Conservation (phyloP, 2,113 vertebrate genomes). For the Nesoenas mayeri region DNA sequence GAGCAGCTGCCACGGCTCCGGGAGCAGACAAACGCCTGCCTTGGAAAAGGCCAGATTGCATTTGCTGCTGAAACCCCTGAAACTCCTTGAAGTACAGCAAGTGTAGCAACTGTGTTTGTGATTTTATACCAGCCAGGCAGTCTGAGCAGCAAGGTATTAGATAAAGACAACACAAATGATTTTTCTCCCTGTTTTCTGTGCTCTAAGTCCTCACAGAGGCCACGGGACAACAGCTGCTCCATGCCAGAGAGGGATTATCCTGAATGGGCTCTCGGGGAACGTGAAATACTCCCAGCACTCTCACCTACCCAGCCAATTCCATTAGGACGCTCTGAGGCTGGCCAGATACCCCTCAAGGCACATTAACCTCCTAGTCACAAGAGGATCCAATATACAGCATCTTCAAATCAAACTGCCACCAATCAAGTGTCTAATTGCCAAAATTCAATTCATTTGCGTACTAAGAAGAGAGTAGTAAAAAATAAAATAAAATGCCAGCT, state of each 20-base stretch:
- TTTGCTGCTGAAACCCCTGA: neutral
- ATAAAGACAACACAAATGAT: neutral
- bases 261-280: neutral
- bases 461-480: neutral
- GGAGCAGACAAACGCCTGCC: neutral
- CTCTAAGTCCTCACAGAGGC: neutral
- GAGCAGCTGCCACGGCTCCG: neutral
- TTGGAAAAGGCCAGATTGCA: neutral
- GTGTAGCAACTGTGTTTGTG: neutral
- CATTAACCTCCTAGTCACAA: neutral
- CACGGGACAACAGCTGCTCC: rapidly evolving
- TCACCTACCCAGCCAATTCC: neutral
- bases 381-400: neutral
- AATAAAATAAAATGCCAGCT: neutral
- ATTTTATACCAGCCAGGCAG: neutral
- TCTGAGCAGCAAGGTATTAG: neutral
- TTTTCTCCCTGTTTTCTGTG: neutral
- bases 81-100: neutral
- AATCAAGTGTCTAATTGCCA: neutral
- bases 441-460: neutral
- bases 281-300: neutral
- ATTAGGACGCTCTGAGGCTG: neutral
- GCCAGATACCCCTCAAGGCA: neutral
- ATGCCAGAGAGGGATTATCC: neutral
- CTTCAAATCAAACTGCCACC: neutral